Percentiles rank a stretch among this genome's conserved stretches.
Evolutionary conservation across 2,113 vertebrate species (phyloP).

Genomic region (Myiozetetes cayanensis): DNA sequence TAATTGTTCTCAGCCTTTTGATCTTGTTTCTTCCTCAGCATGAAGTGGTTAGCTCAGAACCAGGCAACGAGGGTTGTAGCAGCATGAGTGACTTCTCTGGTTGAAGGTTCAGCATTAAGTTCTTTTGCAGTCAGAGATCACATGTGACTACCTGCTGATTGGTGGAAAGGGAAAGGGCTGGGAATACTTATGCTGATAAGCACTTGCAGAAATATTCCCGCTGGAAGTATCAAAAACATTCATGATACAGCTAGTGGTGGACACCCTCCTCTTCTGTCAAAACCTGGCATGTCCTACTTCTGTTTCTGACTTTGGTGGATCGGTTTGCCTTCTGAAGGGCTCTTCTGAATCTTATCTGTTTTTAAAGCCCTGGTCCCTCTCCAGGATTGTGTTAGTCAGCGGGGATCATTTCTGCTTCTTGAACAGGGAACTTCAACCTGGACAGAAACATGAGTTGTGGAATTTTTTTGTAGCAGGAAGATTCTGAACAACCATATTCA

Average conservation of each 20-base stretch:
- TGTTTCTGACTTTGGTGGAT: neutral
- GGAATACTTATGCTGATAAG: neutral
- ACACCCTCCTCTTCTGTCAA: neutral
- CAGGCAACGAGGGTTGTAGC: neutral
- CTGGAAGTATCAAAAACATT: neutral
- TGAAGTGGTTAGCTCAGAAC: fast-evolving
- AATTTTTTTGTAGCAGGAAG: neutral
- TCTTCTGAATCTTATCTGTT: neutral
- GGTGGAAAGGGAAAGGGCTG: neutral
- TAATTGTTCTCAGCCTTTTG: neutral
- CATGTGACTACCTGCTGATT: neutral
- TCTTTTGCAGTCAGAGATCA: neutral
- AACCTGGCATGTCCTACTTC: neutral
- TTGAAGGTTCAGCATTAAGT: neutral
- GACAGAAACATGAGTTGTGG: neutral
- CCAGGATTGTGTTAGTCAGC: neutral
- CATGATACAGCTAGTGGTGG: neutral
- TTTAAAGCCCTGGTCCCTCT: neutral
- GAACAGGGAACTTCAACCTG: neutral
- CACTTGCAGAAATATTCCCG: neutral
- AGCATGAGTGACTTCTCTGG: neutral
- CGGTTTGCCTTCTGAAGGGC: neutral
- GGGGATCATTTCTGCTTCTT: neutral
- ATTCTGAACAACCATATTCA: fast-evolving
- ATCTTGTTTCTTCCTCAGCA: neutral